These are phyloP conservation scores for Maniola jurtina DNA, from an alignment of 1,140 invertebrate genomes.

Conservation along the genomic window DNA sequence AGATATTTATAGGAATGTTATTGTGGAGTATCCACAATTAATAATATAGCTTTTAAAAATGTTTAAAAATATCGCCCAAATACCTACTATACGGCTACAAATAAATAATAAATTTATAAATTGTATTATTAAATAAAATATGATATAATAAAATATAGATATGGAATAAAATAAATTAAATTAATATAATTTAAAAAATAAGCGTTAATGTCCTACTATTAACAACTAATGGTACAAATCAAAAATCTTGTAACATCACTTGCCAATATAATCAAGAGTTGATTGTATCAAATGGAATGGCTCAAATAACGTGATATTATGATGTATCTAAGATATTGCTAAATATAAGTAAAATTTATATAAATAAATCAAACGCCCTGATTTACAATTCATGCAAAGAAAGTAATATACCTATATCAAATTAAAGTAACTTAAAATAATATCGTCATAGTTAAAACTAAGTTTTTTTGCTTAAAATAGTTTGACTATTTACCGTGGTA, in stretches of 20 bases:
- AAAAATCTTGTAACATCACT: constrained; percentile 8
- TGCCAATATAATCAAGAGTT: constrained; percentile 4
- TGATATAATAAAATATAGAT: background rate
- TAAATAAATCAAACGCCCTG: background rate
- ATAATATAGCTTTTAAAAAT: background rate
- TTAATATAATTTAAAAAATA: background rate
- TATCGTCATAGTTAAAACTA: too few species aligned
- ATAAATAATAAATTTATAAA: too few species aligned
- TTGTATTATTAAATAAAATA: background rate
- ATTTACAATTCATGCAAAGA: background rate
- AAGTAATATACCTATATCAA: background rate
- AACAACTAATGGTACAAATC: constrained; percentile 4
- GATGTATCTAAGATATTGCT: constrained; percentile 16
- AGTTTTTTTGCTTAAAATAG: too few species aligned
- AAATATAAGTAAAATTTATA: background rate
- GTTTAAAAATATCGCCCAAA: background rate
- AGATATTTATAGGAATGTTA: too few species aligned
- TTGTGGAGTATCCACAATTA: too few species aligned
- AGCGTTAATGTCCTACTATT: background rate
- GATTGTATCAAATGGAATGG: constrained; percentile 15
- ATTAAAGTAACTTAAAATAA: too few species aligned
- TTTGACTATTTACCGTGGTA: too few species aligned
- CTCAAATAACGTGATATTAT: constrained; percentile 37
- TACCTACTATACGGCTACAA: background rate
- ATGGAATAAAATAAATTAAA: background rate